Conservation (phyloP, 1,140 invertebrate species). For the Caenorhabditis inopinata region DNA sequence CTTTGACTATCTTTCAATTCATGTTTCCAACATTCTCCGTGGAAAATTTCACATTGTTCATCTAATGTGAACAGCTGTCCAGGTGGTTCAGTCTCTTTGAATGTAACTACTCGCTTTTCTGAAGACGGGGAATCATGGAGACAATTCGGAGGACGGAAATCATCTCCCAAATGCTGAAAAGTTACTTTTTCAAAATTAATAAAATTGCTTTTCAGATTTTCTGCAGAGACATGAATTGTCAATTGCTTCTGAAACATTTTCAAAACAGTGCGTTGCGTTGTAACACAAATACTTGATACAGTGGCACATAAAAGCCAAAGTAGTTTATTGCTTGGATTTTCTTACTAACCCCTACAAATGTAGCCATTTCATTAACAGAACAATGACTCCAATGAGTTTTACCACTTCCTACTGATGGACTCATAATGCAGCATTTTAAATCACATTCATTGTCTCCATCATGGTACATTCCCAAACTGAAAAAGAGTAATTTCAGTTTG, state of each 20-base stretch:
- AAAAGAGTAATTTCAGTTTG: not conserved
- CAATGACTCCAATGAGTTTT: constrained; percentile 51
- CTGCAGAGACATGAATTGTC: too few relatives aligned
- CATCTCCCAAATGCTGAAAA: constrained; percentile 24
- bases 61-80: constrained; percentile 51
- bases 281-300: too few relatives aligned
- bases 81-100: constrained; percentile 42
- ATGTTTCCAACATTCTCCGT: constrained; percentile 55
- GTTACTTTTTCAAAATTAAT: not conserved
- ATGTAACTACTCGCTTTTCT: constrained; percentile 23
- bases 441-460: constrained; percentile 55
- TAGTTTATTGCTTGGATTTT: too few relatives aligned
- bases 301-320: too few relatives aligned
- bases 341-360: constrained; percentile 40
- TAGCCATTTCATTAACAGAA: constrained; percentile 48
- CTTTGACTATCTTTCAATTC: constrained; percentile 51
- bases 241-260: too few relatives aligned
- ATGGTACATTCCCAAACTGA: constrained; percentile 54
- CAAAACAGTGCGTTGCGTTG: too few relatives aligned
- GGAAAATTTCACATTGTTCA: constrained; percentile 53
- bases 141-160: constrained; percentile 33
- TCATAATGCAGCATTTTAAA: constrained; percentile 52
- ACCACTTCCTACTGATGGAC: constrained; percentile 49
- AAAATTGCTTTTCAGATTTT: too few relatives aligned
- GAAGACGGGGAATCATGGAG: constrained; percentile 24